These are phyloP conservation scores for Xyrichtys novacula DNA, from an alignment of 2,797 vertebrate species.

Conservation along the genomic window DNA sequence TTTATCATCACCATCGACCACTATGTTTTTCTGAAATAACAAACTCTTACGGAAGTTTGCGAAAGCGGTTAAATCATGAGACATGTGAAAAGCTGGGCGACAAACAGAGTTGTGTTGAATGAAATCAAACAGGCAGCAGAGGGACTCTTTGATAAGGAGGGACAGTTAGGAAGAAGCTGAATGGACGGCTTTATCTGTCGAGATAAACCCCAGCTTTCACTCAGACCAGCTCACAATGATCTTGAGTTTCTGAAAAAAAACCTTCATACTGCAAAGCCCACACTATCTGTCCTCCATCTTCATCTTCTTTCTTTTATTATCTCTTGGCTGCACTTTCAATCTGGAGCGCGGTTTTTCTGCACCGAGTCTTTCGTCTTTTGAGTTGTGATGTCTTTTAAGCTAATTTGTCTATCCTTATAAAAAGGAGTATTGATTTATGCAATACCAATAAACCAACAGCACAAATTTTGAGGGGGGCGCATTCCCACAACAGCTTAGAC, in stretches of 20 bases:
- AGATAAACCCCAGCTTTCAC: conserved; percentile 32
- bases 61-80: neutral
- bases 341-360: neutral
- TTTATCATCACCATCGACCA: too few species aligned
- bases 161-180: conserved; percentile 40
- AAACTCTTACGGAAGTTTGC: neutral
- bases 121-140: conserved; percentile 54
- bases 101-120: conserved; percentile 14
- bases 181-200: conserved; percentile 55
- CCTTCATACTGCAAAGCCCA: too few species aligned
- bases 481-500: too few species aligned
- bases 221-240: conserved; percentile 11
- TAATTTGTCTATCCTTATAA: neutral
- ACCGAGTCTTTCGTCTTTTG: neutral
- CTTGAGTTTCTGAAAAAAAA: conserved; percentile 38
- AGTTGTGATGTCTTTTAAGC: neutral
- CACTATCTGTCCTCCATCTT: neutral
- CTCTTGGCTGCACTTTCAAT: neutral
- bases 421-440: neutral
- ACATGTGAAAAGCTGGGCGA: neutral
- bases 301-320: conserved; percentile 2
- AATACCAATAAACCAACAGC: neutral
- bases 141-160: conserved; percentile 50
- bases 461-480: neutral
- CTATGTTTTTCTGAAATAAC: too few species aligned